These are phyloP conservation scores for Myrmecobius fasciatus DNA, from an alignment of 2,113 vertebrate genomes.

Conservation along the genomic window DNA sequence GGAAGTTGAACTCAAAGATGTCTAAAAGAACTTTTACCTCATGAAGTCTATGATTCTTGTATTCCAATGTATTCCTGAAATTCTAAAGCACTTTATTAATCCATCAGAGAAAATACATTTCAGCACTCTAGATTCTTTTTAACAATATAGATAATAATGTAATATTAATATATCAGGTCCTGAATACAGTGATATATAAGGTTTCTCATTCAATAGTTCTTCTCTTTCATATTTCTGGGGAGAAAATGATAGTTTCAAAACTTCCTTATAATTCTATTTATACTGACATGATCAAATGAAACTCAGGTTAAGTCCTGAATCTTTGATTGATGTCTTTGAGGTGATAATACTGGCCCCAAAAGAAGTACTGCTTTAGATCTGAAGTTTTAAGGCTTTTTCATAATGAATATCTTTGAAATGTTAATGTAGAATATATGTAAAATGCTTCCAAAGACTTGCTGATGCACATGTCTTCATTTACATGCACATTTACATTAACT, in stretches of 20 bases:
- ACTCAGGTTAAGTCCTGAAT: conserved; percentile 47
- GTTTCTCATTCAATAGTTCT: neutral
- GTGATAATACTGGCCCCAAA: conserved; percentile 55
- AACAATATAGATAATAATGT: conserved; percentile 7
- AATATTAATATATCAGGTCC: conserved; percentile 20
- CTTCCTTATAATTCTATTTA: conserved; percentile 41
- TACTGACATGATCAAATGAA: conserved; percentile 37
- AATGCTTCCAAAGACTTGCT: conserved; percentile 55
- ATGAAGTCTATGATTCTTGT: conserved; percentile 5
- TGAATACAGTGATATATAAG: neutral
- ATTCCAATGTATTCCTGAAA: conserved; percentile 20
- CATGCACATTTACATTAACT: conserved; percentile 59
- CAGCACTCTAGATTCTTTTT: conserved; percentile 33
- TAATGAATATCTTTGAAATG: conserved; percentile 72
- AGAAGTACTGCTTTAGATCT: conserved; percentile 52
- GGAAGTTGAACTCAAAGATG: neutral
- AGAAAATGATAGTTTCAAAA: conserved; percentile 38
- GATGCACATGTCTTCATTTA: conserved; percentile 65
- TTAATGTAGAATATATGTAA: conserved; percentile 72
- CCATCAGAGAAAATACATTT: conserved; percentile 52
- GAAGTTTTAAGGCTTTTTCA: conserved; percentile 64
- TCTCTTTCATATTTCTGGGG: conserved; percentile 17
- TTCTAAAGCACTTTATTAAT: conserved; percentile 41
- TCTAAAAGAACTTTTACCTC: neutral
- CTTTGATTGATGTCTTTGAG: conserved; percentile 53